These are phyloP conservation scores for Lepidonotus clava DNA, from an alignment of 2,888 invertebrate genomes.

Conservation along the genomic window DNA sequence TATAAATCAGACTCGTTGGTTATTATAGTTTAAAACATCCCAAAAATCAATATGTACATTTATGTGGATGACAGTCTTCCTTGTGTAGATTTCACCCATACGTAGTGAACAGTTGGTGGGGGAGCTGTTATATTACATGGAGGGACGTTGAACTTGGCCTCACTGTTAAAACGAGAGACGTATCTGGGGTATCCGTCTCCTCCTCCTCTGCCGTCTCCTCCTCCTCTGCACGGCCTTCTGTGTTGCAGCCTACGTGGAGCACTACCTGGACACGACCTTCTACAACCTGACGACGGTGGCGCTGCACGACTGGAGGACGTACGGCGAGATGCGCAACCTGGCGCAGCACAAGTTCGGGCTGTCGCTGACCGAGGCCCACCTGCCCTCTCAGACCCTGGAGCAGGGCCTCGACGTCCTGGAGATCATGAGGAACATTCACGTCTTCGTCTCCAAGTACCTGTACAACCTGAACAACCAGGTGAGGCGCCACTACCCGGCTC, in stretches of 20 bases:
- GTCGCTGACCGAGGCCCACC: constrained; percentile 92
- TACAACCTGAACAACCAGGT: constrained; percentile 97
- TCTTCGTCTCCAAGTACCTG: constrained; percentile 94
- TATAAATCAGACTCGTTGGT: no score
- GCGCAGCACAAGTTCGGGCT: constrained; percentile 91
- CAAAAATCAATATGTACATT: no score
- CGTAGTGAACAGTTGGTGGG: no score
- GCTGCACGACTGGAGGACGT: constrained; percentile 97
- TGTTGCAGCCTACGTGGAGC: constrained; percentile 85
- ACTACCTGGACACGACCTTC: constrained; percentile 95
- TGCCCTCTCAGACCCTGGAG: constrained; percentile 97
- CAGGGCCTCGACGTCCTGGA: constrained; percentile 98
- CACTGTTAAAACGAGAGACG: no score
- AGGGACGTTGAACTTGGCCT: no score
- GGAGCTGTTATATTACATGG: no score
- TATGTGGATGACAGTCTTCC: no score
- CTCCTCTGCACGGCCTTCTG: no score
- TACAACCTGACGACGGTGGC: constrained; percentile 99
- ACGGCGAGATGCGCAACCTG: constrained; percentile 96
- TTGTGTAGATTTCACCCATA: no score
- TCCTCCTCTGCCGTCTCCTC: no score
- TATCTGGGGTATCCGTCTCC: no score
- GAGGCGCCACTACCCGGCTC: constrained; percentile 51
- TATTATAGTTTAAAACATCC: no score
- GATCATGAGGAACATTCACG: constrained; percentile 97